Percentiles rank a stretch among this genome's conserved stretches.
Evolutionary conservation across 2,888 invertebrate genomes (phyloP).

Genomic region (Steinernema carpocapsae): DNA sequence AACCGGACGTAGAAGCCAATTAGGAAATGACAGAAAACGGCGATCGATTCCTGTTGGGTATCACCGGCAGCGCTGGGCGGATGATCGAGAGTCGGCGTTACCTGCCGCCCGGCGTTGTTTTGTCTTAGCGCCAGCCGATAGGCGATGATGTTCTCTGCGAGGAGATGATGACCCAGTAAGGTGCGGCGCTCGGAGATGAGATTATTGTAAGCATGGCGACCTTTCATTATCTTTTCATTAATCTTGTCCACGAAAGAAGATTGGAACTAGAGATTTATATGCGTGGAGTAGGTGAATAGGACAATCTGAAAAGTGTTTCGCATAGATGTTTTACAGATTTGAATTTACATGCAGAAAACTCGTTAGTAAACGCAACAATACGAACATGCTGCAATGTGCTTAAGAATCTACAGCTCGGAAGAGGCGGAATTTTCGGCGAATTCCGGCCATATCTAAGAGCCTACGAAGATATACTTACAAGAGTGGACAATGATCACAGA

Average conservation of each 20-base stretch:
- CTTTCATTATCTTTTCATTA: neutral
- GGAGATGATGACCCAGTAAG: conserved; percentile 11
- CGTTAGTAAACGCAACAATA: conserved; percentile 8
- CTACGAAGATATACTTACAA: conserved; percentile 24
- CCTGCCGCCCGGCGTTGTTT: neutral
- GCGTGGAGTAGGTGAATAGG: too few species aligned
- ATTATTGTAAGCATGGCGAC: conserved; percentile 21
- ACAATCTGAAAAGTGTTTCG: too few species aligned
- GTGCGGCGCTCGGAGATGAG: neutral
- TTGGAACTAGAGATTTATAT: too few species aligned
- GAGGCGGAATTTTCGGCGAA: neutral
- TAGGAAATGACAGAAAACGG: neutral
- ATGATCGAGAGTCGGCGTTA: neutral
- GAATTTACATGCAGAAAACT: conserved; percentile 22
- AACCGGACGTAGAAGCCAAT: neutral
- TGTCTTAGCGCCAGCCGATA: conserved; percentile 29
- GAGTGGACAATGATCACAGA: conserved; percentile 20
- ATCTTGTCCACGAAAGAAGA: conserved; percentile 11
- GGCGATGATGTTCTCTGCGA: too few species aligned
- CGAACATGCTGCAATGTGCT: conserved; percentile 10
- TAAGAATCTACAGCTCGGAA: conserved; percentile 22
- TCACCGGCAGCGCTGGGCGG: conserved; percentile 11
- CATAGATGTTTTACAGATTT: neutral
- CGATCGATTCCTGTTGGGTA: conserved; percentile 7
- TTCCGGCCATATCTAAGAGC: neutral